Evolutionary conservation across 2,797 vertebrate species (phyloP), one percentile per base, ranked within the genome.

Genomic region (Cyclopterus lumpus): DNA sequence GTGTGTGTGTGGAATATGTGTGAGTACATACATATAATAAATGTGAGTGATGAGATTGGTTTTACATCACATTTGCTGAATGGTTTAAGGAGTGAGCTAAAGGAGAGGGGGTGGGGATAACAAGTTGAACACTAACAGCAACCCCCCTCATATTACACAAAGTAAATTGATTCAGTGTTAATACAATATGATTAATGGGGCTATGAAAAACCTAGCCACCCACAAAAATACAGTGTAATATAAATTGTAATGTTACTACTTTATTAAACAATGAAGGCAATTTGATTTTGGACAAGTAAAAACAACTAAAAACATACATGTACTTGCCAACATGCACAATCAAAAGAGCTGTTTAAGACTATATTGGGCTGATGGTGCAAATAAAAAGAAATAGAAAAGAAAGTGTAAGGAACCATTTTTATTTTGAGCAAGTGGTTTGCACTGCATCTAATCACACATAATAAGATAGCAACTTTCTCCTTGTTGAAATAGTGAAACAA

Each of bases 111-210:
- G 12, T 26, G 18, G 44, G 18, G 34, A 51, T 58, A 28, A 44
- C 2, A 1, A 30, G 30, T 5, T 44, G 18, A 59, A n/a, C 22
- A 16, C 12, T 32, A 59, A 34, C 61, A 36, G n/a, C 16, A 0
- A 51, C 22, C 12, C 14, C 46, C 26, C 34, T 34, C 32, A n/a
- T 36, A 26, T 51, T 44, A 60, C 18, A 63, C 42, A 64, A 59
- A 40, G 48, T 46, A 9, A 9, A 54, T 66, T 59, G 16, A 60
- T 64, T 70, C 24, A 48, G 46, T 60, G 58, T 61, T 61, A 11
- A 38, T 57, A 60, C 28, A 22, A 79, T 46, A 69, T 44, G 16
- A 70, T 60, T 44, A 60, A 80, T 32, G 11, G 62, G 32, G 46
- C 66, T 24, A 57, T 48, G 22, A 71, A 3, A 59, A 38, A 76